phyloP scores from a whole-genome alignment of 2,797 vertebrate species.

The Molossus molossus region DNA sequence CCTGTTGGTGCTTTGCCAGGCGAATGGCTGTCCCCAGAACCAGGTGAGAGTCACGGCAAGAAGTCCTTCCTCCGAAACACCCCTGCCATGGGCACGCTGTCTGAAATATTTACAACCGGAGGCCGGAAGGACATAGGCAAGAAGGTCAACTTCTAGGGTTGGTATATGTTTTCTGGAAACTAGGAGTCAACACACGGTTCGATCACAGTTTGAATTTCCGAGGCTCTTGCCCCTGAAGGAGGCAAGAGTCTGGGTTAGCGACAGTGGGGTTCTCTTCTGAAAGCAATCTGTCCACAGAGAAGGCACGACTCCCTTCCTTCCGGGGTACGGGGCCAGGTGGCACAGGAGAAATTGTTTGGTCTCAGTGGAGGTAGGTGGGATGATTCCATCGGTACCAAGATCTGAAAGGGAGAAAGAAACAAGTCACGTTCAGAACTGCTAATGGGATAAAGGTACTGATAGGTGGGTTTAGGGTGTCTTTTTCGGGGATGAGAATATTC shows the following conservation, averaged over 20 bases:
- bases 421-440: not conserved
- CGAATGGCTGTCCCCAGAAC: conserved; percentile 64
- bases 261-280: conserved; percentile 50
- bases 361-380: conserved; percentile 95
- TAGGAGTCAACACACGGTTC: conserved; percentile 73
- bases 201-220: conserved; percentile 82
- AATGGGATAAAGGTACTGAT: not conserved
- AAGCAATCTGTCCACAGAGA: conserved; percentile 77
- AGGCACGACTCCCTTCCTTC: conserved; percentile 72
- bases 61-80: conserved; percentile 76
- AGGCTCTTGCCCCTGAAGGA: conserved; percentile 79
- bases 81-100: conserved; percentile 49
- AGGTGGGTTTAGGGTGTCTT: not conserved
- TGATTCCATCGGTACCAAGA: conserved; percentile 97
- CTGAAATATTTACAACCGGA: conserved; percentile 75
- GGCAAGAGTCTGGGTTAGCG: conserved; percentile 42
- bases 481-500: not conserved
- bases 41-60: conserved; percentile 53
- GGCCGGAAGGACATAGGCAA: conserved; percentile 70
- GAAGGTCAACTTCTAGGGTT: conserved; percentile 55
- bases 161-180: conserved; percentile 39
- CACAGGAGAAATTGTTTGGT: conserved; percentile 33
- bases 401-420: conserved; percentile 89
- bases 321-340: not conserved
- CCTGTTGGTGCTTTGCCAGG: not conserved